Evolutionary conservation across 2,113 vertebrate species (phyloP).

Genomic region (Labeo catla): DNA sequence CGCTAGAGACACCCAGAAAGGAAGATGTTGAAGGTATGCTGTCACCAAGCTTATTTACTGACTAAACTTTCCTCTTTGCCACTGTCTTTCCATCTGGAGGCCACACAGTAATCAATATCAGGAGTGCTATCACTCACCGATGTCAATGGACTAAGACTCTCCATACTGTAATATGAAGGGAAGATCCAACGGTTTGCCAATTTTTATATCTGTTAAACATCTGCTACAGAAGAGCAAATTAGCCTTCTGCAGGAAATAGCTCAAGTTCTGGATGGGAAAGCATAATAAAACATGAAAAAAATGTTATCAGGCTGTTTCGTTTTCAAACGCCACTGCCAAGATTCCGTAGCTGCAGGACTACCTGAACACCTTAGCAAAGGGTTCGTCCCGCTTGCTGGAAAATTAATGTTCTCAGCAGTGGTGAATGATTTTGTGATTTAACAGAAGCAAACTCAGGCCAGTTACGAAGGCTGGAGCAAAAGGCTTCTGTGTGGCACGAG

Average conservation of each 20-base stretch:
- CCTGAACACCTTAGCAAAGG: slow-evolving; percentile 35
- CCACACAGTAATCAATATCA: neutral
- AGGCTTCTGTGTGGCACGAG: slow-evolving; percentile 1
- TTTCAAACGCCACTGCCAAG: slow-evolving; percentile 53
- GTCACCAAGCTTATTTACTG: neutral
- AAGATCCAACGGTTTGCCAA: slow-evolving; percentile 28
- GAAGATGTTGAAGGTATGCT: slow-evolving; percentile 1
- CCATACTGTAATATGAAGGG: slow-evolving; percentile 30
- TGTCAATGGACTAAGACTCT: slow-evolving; percentile 11
- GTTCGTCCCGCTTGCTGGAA: neutral
- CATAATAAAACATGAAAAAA: slow-evolving; percentile 53
- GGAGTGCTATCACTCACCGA: neutral
- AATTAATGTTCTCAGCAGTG: slow-evolving; percentile 44
- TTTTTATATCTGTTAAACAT: slow-evolving; percentile 42
- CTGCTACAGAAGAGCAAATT: slow-evolving; percentile 22
- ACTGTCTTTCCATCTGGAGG: slow-evolving; percentile 10
- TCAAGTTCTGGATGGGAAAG: slow-evolving; percentile 49
- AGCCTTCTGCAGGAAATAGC: slow-evolving; percentile 13
- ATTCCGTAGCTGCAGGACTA: slow-evolving; percentile 54
- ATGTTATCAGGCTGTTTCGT: slow-evolving; percentile 55
- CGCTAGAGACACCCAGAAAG: neutral
- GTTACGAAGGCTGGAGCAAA: neutral
- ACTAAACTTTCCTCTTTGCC: neutral
- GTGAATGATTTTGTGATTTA: slow-evolving; percentile 49
- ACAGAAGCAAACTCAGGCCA: slow-evolving; percentile 36